Evolutionary conservation across 1,140 invertebrate species (phyloP), one percentile per base, ranked within the genome.

Genomic region (Diachasma alloeum): DNA sequence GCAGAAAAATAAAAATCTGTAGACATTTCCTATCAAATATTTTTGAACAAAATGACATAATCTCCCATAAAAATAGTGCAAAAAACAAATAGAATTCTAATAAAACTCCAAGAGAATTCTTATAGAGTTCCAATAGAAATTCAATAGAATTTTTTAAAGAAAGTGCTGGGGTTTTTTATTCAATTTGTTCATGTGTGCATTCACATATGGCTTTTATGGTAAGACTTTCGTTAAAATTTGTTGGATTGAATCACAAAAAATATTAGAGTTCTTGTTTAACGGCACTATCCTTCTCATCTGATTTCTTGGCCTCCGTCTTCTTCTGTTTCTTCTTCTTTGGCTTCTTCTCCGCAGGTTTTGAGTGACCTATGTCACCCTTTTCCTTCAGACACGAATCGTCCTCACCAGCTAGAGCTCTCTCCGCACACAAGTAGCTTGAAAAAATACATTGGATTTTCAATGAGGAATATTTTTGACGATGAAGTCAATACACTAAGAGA

Each of bases 301-400:
- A 10, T 39, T 56, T 44, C 3, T 59, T 26, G 15, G 44, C n/a
- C n/a, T 72, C 39, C 76, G 81, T 80, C 19, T 73, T 46, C 63
- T 81, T 82, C 31, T 37, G 1, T 70, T 77, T 37, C 81, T 80
- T 15, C 70, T 80, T 68, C 82, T 78, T 56, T 87, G 75, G 37
- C 37, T 71, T 67, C 83, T 84, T 22, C 83, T 70, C 84, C 79
- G 68, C 81, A 85, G 66, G 83, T 85, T 24, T 90, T 85, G 19
- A 42, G 59, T 6, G 76, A 19, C 69, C 78, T 66, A 26, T 80
- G 24, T 89, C 84, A 15, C 83, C 82, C 71, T 91, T 87, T 84
- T 96, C 95, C 82, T 91, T 87, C n/a, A 96, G 87, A 83, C 95
- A 96, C 17, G 92, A 91, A 37, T 90, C 88, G 86, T 95, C 93